These are phyloP conservation scores for Ctenopoma kingsleyae DNA, from an alignment of 2,797 vertebrate genomes.

Conservation along the genomic window DNA sequence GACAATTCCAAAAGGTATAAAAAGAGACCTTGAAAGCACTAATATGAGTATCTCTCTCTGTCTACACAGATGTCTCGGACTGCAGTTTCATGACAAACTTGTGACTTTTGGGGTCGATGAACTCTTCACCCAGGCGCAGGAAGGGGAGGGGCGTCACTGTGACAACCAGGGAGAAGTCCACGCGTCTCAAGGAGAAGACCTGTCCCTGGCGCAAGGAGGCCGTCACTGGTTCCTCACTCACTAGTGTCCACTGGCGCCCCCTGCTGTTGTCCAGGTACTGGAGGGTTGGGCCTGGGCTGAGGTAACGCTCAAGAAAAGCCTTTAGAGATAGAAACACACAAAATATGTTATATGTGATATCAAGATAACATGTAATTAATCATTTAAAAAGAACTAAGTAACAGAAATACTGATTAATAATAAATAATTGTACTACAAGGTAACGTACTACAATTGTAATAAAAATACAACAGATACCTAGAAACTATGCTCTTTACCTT, in stretches of 20 bases:
- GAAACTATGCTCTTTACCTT: slow-evolving; percentile 77
- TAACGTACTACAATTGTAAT: too few species aligned
- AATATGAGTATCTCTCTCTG: accelerated
- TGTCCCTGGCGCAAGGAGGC: slow-evolving; percentile 86
- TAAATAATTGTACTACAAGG: too few species aligned
- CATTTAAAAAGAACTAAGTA: too few species aligned
- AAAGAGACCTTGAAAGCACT: slow-evolving; percentile 12
- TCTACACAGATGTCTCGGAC: slow-evolving; percentile 92
- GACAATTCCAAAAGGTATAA: not conserved
- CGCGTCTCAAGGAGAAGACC: slow-evolving; percentile 89
- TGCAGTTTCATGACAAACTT: slow-evolving; percentile 95
- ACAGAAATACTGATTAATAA: too few species aligned
- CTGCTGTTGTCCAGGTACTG: slow-evolving; percentile 91
- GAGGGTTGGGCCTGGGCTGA: slow-evolving; percentile 89
- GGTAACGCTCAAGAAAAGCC: slow-evolving; percentile 93
- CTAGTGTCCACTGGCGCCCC: slow-evolving; percentile 91
- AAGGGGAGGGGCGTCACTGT: slow-evolving; percentile 89
- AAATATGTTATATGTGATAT: not conserved
- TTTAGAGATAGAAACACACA: slow-evolving; percentile 18
- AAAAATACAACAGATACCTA: too few species aligned
- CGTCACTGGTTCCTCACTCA: slow-evolving; percentile 93
- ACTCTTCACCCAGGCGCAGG: slow-evolving; percentile 90
- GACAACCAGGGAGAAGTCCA: slow-evolving; percentile 92
- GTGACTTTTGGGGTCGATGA: slow-evolving; percentile 93
- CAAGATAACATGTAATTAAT: too few species aligned